phyloP scores from a whole-genome alignment of 1,140 invertebrate genomes.

The Spodoptera frugiperda region DNA sequence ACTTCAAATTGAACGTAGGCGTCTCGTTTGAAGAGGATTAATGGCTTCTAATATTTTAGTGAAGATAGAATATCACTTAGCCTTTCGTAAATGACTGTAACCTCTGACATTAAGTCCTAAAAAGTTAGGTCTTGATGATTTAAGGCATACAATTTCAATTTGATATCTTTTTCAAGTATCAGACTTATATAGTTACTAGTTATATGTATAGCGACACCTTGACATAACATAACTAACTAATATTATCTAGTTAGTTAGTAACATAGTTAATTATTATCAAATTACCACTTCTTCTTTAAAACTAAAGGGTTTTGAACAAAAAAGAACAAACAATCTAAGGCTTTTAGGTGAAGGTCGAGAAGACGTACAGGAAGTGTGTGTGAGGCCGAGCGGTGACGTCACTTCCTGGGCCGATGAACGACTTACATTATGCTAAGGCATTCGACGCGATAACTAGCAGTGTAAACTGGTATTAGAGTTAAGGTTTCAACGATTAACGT shows the following conservation, averaged over 20 bases:
- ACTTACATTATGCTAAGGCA: slow-evolving; percentile 54
- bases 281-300: slow-evolving; percentile 11
- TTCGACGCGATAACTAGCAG: slow-evolving; percentile 57
- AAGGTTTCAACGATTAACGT: slow-evolving; percentile 50
- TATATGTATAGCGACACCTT: too few relatives aligned
- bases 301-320: slow-evolving; percentile 30
- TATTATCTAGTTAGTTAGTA: too few relatives aligned
- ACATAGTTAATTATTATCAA: too few relatives aligned
- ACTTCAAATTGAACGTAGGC: background rate
- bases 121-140: too few relatives aligned
- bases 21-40: slow-evolving; percentile 14
- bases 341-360: slow-evolving; percentile 73
- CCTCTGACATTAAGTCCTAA: too few relatives aligned
- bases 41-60: slow-evolving; percentile 6
- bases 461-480: slow-evolving; percentile 57
- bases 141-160: too few relatives aligned
- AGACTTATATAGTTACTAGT: too few relatives aligned
- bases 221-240: too few relatives aligned
- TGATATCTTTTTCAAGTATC: too few relatives aligned
- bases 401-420: slow-evolving; percentile 65
- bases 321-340: slow-evolving; percentile 50
- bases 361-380: slow-evolving; percentile 65
- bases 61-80: background rate
- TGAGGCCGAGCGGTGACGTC: slow-evolving; percentile 65
- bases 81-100: too few relatives aligned